A percentile compares a stretch with the other conserved stretches of the same genome.
Evolutionary conservation across 2,113 vertebrate species (phyloP).

Genomic region (Stegostoma tigrinum): DNA sequence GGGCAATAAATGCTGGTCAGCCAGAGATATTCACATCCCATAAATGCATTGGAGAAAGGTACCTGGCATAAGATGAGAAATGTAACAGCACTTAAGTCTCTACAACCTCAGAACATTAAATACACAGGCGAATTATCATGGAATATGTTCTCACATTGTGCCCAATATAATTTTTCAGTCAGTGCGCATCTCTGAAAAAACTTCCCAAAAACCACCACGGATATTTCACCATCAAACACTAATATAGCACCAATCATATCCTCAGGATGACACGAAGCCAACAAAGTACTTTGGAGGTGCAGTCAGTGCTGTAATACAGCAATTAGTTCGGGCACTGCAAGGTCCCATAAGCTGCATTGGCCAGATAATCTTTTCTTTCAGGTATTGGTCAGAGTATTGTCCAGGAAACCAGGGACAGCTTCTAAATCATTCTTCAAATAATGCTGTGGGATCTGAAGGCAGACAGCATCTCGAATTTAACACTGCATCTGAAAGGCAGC

Average conservation of each 20-base stretch:
- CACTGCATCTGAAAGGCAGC: background rate
- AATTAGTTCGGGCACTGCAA: background rate
- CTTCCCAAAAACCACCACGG: no score
- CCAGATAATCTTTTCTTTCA: background rate
- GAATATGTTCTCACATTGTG: background rate
- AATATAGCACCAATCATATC: background rate
- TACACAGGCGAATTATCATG: background rate
- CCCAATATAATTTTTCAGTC: background rate
- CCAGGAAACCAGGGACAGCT: background rate
- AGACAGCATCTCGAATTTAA: background rate
- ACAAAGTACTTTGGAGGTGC: background rate
- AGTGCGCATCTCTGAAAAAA: background rate
- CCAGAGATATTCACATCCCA: no score
- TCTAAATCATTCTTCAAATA: background rate
- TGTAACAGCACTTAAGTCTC: background rate
- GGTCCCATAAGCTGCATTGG: background rate
- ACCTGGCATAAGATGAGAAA: background rate
- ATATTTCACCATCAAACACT: background rate
- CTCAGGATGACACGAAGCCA: background rate
- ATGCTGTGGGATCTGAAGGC: background rate
- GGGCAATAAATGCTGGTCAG: no score
- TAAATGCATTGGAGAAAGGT: no score
- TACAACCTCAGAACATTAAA: background rate
- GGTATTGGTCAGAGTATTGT: background rate
- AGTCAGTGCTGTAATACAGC: background rate